Percentiles rank a stretch among this genome's conserved stretches.
Conservation (phyloP, 2,888 invertebrate genomes). For the Cryptops parisi region DNA sequence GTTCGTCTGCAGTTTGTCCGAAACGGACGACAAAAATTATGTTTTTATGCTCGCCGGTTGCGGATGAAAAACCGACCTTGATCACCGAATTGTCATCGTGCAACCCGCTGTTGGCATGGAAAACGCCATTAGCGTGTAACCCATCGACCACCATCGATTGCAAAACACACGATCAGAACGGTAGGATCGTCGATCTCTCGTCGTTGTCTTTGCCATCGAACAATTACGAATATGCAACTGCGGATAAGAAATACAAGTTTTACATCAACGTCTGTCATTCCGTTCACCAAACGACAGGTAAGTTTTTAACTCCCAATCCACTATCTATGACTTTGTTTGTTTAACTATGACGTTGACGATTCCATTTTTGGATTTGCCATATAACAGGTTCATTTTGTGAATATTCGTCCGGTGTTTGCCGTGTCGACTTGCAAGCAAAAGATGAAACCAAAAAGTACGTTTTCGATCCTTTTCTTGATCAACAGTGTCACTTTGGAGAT, state of each 20-base stretch:
- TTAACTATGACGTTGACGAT: background rate
- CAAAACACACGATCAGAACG: slow-evolving; percentile 1
- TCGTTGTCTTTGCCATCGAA: slow-evolving; percentile 4
- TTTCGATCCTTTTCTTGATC: background rate
- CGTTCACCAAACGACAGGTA: too few species aligned
- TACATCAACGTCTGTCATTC: slow-evolving; percentile 14
- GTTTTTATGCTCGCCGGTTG: background rate
- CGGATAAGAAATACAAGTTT: slow-evolving; percentile 11
- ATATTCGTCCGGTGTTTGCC: slow-evolving; percentile 13
- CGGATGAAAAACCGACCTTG: background rate
- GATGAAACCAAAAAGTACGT: slow-evolving; percentile 6
- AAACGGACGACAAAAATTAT: background rate
- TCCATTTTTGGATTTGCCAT: background rate
- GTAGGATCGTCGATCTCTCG: slow-evolving; percentile 12
- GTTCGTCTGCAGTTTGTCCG: background rate
- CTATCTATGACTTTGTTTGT: background rate
- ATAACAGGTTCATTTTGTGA: slow-evolving; percentile 6
- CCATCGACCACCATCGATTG: slow-evolving; percentile 1
- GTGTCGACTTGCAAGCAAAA: slow-evolving; percentile 6
- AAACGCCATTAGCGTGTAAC: background rate
- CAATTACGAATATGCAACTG: slow-evolving; percentile 4
- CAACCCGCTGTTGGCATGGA: background rate
- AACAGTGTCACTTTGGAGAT: background rate
- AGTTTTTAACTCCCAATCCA: too few species aligned
- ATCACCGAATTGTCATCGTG: background rate